Conservation (phyloP, 2,797 vertebrate species). For the Hipposideros larvatus region DNA sequence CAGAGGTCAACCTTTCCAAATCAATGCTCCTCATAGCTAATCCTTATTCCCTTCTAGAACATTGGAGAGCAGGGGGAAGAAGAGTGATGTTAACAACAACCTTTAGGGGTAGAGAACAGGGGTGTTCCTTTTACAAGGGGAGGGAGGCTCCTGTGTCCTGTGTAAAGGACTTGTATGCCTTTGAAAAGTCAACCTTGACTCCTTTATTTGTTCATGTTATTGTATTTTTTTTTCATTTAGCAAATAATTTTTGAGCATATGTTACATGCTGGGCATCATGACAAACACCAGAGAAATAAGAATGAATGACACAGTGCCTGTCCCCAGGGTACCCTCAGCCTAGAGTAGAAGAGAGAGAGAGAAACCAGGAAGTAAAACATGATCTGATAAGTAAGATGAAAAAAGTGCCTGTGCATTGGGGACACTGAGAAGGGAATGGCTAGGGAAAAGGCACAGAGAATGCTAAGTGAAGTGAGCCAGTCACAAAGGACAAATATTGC, state of each 20-base stretch:
- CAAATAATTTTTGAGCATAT: background rate
- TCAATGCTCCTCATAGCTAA: background rate
- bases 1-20: background rate
- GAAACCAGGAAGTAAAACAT: background rate
- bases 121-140: background rate
- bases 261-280: background rate
- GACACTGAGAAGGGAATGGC: background rate
- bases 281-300: background rate
- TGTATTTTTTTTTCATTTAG: background rate
- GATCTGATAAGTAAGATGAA: background rate
- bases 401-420: background rate
- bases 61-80: background rate
- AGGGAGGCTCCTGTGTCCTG: background rate
- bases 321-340: background rate
- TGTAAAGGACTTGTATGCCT: background rate
- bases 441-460: background rate
- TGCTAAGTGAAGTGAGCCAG: background rate
- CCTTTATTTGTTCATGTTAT: constrained; percentile 19
- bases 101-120: background rate
- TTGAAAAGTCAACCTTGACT: background rate
- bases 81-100: background rate
- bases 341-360: background rate
- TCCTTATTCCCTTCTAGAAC: background rate
- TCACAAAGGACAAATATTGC: background rate
- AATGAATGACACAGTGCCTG: background rate